phyloP scores from a whole-genome alignment of 2,113 vertebrate species.

The Condylura cristata region DNA sequence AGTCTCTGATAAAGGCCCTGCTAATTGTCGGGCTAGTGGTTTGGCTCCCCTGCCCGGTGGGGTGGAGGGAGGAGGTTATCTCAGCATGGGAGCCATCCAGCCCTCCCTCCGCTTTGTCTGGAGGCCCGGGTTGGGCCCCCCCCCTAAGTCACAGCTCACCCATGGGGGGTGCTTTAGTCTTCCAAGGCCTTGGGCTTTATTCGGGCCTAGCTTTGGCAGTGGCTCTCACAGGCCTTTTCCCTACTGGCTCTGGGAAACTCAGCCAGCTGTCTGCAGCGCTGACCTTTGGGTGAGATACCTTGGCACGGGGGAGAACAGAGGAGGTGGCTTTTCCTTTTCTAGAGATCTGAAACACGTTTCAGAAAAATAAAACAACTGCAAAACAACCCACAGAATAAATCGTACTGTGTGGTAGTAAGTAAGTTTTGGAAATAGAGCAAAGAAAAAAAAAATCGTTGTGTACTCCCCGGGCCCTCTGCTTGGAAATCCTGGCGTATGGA shows the following conservation, averaged over 20 bases:
- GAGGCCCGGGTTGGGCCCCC: background rate
- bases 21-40: conserved; percentile 62
- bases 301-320: background rate
- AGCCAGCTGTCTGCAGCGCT: background rate
- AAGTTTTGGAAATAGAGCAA: background rate
- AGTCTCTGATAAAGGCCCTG: conserved; percentile 66
- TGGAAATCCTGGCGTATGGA: background rate
- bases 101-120: background rate
- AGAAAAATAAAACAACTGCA: background rate
- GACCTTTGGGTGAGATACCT: background rate
- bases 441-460: background rate
- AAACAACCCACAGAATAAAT: background rate
- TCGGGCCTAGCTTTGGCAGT: background rate
- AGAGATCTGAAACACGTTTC: background rate
- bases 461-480: background rate
- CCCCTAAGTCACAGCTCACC: background rate
- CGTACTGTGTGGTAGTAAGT: background rate
- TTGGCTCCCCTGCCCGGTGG: conserved; percentile 37
- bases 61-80: conserved; percentile 43
- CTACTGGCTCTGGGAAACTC: background rate
- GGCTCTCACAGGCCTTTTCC: background rate
- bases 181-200: background rate
- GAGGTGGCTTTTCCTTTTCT: background rate
- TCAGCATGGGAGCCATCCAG: background rate
- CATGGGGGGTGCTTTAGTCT: background rate